Percentiles rank a stretch among this genome's conserved stretches.
Conservation (phyloP, 2,797 vertebrate species). For the Sandelia bainsii region DNA sequence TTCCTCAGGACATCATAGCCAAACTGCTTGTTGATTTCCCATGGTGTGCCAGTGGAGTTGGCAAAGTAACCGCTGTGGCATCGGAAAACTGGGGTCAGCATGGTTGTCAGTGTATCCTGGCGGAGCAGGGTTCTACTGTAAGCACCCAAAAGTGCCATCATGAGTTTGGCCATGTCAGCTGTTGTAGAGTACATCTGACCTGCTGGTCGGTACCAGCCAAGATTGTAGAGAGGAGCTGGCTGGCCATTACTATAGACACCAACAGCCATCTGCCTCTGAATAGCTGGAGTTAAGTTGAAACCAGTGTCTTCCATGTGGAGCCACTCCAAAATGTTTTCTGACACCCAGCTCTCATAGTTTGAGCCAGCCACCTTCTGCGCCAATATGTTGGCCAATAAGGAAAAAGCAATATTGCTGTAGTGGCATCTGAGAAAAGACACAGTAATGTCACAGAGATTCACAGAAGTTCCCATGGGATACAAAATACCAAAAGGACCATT, state of each 20-base stretch:
- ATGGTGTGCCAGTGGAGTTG: constrained; percentile 91
- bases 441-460: neutral
- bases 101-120: constrained; percentile 87
- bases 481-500: neutral
- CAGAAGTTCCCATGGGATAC: neutral
- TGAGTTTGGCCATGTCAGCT: constrained; percentile 91
- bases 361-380: constrained; percentile 81
- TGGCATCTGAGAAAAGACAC: constrained; percentile 85
- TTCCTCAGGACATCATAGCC: constrained; percentile 91
- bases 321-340: constrained; percentile 85
- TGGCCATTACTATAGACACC: constrained; percentile 88
- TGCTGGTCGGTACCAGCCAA: constrained; percentile 93
- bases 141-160: constrained; percentile 87
- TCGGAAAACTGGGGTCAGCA: constrained; percentile 87
- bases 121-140: constrained; percentile 80
- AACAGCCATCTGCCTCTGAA: constrained; percentile 86
- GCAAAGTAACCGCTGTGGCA: constrained; percentile 91
- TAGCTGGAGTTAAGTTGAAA: constrained; percentile 83
- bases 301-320: constrained; percentile 91
- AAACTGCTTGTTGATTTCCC: constrained; percentile 90
- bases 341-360: constrained; percentile 91
- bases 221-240: constrained; percentile 89
- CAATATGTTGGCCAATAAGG: constrained; percentile 89
- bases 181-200: constrained; percentile 95
- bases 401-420: constrained; percentile 95